A percentile compares a stretch with the other conserved stretches of the same genome.
phyloP scores from a whole-genome alignment of 2,888 invertebrate species.

The Griposia aprilina region DNA sequence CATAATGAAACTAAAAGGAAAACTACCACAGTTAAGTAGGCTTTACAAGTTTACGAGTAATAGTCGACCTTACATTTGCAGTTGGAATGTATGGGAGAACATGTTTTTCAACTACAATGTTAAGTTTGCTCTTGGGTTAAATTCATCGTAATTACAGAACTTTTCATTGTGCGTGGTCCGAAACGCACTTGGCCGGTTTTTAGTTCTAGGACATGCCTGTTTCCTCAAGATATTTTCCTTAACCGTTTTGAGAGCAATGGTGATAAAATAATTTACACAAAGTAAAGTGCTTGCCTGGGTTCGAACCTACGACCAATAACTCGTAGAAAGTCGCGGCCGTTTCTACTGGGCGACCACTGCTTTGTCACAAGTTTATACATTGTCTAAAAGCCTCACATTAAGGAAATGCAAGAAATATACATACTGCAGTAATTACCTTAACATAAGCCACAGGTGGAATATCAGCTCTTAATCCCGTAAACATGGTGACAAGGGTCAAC shows the following conservation, averaged over 20 bases:
- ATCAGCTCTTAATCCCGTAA: slow-evolving; percentile 94
- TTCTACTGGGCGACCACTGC: not conserved
- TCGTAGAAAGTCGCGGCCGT: not conserved
- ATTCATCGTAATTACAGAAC: no score
- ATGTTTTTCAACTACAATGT: no score
- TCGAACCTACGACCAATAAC: not conserved
- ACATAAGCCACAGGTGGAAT: slow-evolving; percentile 97
- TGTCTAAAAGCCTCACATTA: not conserved
- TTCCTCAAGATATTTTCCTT: not conserved
- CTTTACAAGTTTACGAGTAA: no score
- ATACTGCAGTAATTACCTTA: slow-evolving; percentile 90
- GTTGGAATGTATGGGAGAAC: no score
- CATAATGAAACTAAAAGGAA: no score
- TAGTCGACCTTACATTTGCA: no score
- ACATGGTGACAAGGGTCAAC: slow-evolving; percentile 96
- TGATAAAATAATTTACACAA: not conserved
- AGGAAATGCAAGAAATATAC: not conserved
- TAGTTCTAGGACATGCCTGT: not conserved
- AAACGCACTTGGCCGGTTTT: no score
- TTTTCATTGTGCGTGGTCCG: no score
- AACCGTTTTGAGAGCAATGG: not conserved
- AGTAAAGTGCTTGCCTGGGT: not conserved
- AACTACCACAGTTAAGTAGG: no score
- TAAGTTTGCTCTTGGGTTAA: no score
- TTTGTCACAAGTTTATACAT: not conserved